These are phyloP conservation scores for Syngnathus acus DNA, from an alignment of 2,797 vertebrate species.

Conservation along the genomic window DNA sequence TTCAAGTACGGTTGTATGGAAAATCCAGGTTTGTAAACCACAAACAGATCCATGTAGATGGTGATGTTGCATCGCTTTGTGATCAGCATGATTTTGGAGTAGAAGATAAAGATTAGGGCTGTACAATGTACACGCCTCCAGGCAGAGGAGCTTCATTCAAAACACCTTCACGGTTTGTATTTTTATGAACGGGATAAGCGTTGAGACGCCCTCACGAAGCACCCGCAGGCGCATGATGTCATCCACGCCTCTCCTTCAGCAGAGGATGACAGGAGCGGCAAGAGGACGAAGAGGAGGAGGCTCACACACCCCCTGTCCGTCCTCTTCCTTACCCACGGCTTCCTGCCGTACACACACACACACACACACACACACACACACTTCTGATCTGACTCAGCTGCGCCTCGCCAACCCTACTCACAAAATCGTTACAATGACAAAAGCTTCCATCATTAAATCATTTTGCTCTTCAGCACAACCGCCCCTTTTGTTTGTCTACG, in stretches of 20 bases:
- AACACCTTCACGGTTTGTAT: not conserved
- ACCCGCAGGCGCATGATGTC: constrained; percentile 64
- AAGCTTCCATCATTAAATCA: not conserved
- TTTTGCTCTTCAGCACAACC: not conserved
- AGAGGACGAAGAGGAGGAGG: constrained; percentile 42
- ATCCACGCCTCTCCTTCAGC: constrained; percentile 46
- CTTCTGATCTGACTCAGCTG: constrained; percentile 54
- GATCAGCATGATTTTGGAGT: not conserved
- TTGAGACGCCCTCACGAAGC: constrained; percentile 17
- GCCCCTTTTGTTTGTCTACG: not conserved
- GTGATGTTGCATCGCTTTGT: not conserved
- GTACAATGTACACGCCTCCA: constrained; percentile 30
- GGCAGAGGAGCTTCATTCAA: constrained; percentile 15
- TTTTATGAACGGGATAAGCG: constrained; percentile 6
- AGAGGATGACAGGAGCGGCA: constrained; percentile 29
- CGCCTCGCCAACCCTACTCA: constrained; percentile 22
- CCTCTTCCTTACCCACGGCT: constrained; percentile 49
- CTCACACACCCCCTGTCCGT: constrained; percentile 35
- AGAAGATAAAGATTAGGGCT: not conserved
- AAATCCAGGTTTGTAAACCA: too few relatives aligned
- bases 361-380: constrained; percentile 5
- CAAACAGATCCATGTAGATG: not conserved
- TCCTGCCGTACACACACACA: constrained; percentile 38
- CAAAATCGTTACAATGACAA: not conserved
- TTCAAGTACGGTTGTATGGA: too few relatives aligned